Evolutionary conservation across 2,113 vertebrate species (phyloP).

Genomic region (Mohoua ochrocephala): DNA sequence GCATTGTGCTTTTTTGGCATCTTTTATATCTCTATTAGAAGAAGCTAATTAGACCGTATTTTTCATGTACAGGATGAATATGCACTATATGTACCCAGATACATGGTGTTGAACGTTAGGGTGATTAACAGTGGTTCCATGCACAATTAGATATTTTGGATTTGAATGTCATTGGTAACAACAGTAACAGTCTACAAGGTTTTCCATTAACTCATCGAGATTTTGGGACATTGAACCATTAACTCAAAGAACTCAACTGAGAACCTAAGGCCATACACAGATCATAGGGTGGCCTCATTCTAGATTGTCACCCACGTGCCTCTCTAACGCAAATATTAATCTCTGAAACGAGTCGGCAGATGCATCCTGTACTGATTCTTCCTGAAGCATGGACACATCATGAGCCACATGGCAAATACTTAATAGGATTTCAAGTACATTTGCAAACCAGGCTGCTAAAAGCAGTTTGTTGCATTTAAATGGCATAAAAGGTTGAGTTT

Average conservation of each 20-base stretch:
- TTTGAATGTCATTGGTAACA: not conserved
- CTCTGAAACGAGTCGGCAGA: not conserved
- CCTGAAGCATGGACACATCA: not conserved
- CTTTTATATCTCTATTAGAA: not conserved
- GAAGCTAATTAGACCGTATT: not conserved
- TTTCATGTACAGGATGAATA: not conserved
- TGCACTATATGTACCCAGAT: not conserved
- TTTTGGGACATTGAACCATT: not conserved
- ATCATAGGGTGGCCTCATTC: not conserved
- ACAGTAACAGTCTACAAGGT: not conserved
- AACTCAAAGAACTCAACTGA: not conserved
- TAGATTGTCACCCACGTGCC: not conserved
- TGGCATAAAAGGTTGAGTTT: slow-evolving; percentile 13
- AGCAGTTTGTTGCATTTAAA: slow-evolving; percentile 11
- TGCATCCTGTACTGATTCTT: not conserved
- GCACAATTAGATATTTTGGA: not conserved
- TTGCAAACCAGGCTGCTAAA: not conserved
- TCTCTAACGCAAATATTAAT: not conserved
- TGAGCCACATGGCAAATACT: not conserved
- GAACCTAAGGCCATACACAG: not conserved
- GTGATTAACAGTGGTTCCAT: not conserved
- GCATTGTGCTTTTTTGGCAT: not conserved
- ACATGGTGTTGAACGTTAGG: not conserved
- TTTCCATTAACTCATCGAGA: not conserved
- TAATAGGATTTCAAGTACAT: not conserved